Conservation (phyloP, 2,113 vertebrate genomes). For the Podiceps cristatus region DNA sequence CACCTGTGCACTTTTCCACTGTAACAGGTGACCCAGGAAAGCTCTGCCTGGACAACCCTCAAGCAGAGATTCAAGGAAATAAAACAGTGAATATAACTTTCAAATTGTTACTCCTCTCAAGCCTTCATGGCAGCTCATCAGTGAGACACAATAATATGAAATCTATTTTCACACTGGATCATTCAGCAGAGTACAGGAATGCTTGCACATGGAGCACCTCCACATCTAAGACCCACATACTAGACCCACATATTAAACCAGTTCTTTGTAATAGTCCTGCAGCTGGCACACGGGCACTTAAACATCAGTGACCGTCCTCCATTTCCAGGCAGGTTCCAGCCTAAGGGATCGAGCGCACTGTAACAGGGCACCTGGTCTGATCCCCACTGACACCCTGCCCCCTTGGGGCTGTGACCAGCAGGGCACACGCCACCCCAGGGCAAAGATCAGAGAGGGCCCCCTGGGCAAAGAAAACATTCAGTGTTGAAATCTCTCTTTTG, state of each 20-base stretch:
- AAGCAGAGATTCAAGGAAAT: background rate
- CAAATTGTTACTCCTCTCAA: background rate
- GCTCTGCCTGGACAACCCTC: background rate
- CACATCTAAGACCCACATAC: background rate
- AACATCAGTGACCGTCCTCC: background rate
- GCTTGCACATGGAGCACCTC: background rate
- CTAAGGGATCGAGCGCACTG: background rate
- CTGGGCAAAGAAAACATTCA: background rate
- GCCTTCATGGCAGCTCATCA: background rate
- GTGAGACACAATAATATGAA: background rate
- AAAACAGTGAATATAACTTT: background rate
- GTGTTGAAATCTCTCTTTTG: too few species aligned
- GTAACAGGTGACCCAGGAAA: background rate
- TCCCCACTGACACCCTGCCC: background rate
- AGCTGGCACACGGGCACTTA: background rate
- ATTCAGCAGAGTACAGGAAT: background rate
- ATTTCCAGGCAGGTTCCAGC: background rate
- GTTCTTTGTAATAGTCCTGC: background rate
- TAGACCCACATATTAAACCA: too few species aligned
- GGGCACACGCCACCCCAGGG: background rate
- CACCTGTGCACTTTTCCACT: background rate
- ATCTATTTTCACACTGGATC: background rate
- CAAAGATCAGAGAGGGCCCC: background rate
- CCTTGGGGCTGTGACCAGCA: background rate
- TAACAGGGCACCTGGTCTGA: background rate